Base-by-base conservation (phyloP, 2,797 vertebrate species). In the Ataeniobius toweri region DNA sequence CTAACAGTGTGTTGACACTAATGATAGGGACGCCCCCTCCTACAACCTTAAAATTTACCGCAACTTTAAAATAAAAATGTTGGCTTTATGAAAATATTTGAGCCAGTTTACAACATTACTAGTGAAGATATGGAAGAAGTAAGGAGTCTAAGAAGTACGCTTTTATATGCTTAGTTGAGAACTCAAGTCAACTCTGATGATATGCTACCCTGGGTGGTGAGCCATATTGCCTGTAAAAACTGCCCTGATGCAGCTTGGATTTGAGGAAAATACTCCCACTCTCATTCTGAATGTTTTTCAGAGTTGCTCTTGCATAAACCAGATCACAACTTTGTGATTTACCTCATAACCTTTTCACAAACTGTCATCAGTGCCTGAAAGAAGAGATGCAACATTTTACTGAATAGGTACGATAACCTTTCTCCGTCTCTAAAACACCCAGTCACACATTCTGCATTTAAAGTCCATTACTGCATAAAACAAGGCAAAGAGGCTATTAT, bases 401-500 rank as follows among this genome's bases (percentile, higher is more conserved):
- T 61, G 69, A 78, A 80, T 83, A 86, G 79, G 89, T 83, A 85
- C 75, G 56, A 84, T 83, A 77, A 88, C 75, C 77, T 76, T 83
- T 79, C 53, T 63, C 84, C 81, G 75, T 83, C 80, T 79, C 69
- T 71, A 61, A 75, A 55, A 51, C 84, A 81, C 71, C 80, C 71
- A 81, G 84, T 87, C 77, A 79, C 77, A 68, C 80, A 74, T 83
- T 89, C 58, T 72, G 72, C 78, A 91, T 85, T 85, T 82, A 84
- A 88, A 75, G 71, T 74, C 68, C 80, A 75, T 90, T 90, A 89
- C 91, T 88, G 84, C 71, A 55, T 79, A 50, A 78, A 73, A 80
- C 59, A 83, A 90, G 78, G 74, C 76, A 85, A 80, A 83, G 71
- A 87, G 86, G 72, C 73, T 80, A 86, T 87, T 83, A 92, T 91